Evolutionary conservation across 2,113 vertebrate genomes (phyloP).

Genomic region (Sylvietta virens): DNA sequence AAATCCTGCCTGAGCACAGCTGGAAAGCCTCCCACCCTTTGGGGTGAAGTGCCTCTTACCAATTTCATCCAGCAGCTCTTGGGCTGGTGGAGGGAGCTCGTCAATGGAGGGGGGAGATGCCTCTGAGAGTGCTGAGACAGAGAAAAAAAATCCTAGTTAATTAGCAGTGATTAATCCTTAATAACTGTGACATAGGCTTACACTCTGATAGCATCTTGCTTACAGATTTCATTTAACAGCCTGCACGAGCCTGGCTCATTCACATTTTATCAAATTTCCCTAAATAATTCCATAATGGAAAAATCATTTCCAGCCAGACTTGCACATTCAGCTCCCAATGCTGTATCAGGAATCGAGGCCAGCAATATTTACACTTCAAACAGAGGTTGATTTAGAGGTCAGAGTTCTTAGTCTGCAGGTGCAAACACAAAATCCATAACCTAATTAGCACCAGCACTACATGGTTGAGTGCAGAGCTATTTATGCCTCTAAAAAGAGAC

Average conservation of each 20-base stretch:
- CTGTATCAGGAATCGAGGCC: background rate
- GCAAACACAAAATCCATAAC: background rate
- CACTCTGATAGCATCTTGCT: conserved; percentile 11
- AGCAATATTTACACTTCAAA: background rate
- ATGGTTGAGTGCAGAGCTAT: background rate
- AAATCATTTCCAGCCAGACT: background rate
- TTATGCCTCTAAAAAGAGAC: background rate
- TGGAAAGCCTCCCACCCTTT: background rate
- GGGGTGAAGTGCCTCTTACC: conserved; percentile 59
- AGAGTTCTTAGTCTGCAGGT: background rate
- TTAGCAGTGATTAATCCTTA: conserved; percentile 52
- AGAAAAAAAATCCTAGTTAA: background rate
- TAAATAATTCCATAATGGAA: background rate
- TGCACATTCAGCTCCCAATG: background rate
- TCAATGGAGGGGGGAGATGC: background rate
- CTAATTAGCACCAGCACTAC: background rate
- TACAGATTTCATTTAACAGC: background rate
- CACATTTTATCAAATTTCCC: conserved; percentile 6
- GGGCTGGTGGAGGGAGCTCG: conserved; percentile 68
- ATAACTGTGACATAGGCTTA: background rate
- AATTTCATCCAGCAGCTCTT: conserved; percentile 71
- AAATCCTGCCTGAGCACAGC: background rate
- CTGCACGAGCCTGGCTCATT: background rate
- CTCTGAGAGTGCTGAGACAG: conserved; percentile 5
- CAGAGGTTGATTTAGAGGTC: background rate